Conservation (phyloP, 2,888 invertebrate species). For the Dryadula phaetusa region DNA sequence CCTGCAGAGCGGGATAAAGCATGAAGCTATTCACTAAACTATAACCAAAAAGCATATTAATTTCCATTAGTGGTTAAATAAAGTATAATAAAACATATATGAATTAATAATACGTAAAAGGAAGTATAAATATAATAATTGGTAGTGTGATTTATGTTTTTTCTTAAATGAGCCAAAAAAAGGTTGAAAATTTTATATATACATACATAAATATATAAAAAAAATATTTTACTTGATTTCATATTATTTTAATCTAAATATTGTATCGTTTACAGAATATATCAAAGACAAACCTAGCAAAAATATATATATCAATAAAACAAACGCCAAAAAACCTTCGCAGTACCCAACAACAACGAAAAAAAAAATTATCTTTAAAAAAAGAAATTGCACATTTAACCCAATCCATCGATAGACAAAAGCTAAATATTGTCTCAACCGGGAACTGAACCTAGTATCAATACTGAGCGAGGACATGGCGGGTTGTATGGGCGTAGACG, state of each 20-base stretch:
- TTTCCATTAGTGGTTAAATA: not conserved
- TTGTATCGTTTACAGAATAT: too few species aligned
- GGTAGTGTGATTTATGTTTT: not conserved
- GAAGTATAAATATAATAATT: not conserved
- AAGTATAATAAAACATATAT: not conserved
- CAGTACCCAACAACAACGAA: not conserved
- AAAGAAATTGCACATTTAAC: constrained; percentile 3
- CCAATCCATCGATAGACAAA: constrained; percentile 19
- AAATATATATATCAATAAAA: too few species aligned
- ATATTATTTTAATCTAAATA: too few species aligned
- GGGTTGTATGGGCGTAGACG: constrained; percentile 51
- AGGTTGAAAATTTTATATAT: too few species aligned
- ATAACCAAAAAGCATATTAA: not conserved
- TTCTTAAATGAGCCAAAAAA: too few species aligned
- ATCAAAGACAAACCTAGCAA: too few species aligned
- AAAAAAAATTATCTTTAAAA: too few species aligned
- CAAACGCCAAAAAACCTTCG: not conserved
- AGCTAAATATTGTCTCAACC: constrained; percentile 20
- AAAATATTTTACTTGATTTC: too few species aligned
- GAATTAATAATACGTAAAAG: not conserved
- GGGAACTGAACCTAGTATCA: constrained; percentile 55
- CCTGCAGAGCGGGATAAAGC: too few species aligned
- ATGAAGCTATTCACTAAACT: not conserved
- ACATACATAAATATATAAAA: too few species aligned
- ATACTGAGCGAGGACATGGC: constrained; percentile 58